These are phyloP conservation scores for Thalassophryne amazonica DNA, from an alignment of 2,797 vertebrate species.

Conservation along the genomic window DNA sequence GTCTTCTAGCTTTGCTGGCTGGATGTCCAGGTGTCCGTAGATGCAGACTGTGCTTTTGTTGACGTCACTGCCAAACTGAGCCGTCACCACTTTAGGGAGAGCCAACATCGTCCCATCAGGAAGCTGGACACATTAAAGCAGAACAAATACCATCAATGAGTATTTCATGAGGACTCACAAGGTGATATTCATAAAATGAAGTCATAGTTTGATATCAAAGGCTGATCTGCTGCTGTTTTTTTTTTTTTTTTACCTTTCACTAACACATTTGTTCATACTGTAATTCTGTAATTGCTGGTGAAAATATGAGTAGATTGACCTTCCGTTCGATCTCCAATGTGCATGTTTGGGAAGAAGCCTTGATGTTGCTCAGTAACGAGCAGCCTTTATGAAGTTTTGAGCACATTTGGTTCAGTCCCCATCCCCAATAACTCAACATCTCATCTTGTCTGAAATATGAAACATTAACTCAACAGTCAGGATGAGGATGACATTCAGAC, in stretches of 20 bases:
- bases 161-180: too few relatives aligned
- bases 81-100: slow-evolving; percentile 79
- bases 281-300: slow-evolving; percentile 11
- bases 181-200: too few relatives aligned
- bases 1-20: slow-evolving; percentile 78
- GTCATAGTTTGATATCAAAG: not conserved
- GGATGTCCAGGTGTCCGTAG: slow-evolving; percentile 83
- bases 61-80: slow-evolving; percentile 73
- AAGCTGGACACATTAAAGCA: slow-evolving; percentile 52
- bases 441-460: not conserved
- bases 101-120: slow-evolving; percentile 58
- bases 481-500: slow-evolving; percentile 29
- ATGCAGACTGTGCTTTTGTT: slow-evolving; percentile 77
- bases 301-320: slow-evolving; percentile 1
- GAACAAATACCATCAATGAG: not conserved
- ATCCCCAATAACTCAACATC: not conserved
- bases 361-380: slow-evolving; percentile 25
- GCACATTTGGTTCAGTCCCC: not conserved
- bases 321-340: slow-evolving; percentile 3
- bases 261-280: not conserved
- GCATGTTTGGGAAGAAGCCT: slow-evolving; percentile 18
- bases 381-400: slow-evolving; percentile 5
- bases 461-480: slow-evolving; percentile 6
- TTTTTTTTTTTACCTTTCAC: slow-evolving; percentile 8
- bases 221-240: slow-evolving; percentile 1